Conservation (phyloP, 2,888 invertebrate species). For the Noctua pronuba region DNA sequence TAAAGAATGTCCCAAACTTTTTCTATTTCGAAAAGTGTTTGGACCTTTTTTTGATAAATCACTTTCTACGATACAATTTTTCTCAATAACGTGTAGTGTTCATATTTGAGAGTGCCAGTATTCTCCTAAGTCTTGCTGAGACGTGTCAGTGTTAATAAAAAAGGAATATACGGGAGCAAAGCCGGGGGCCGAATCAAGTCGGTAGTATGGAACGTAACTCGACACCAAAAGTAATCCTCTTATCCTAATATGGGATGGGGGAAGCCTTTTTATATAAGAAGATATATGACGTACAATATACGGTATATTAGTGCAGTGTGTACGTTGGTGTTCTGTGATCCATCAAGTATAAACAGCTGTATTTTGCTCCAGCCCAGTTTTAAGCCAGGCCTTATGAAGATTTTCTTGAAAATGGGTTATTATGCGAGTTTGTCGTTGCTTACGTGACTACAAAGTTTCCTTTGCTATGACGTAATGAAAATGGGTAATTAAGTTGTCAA, state of each 20-base stretch:
- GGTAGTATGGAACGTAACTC: constrained; percentile 66
- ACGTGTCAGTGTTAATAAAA: constrained; percentile 69
- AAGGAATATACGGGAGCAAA: constrained; percentile 55
- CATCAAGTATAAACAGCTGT: constrained; percentile 50
- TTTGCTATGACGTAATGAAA: constrained; percentile 12
- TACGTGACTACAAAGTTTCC: constrained; percentile 7
- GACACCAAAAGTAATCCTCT: constrained; percentile 82
- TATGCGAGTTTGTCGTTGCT: constrained; percentile 20
- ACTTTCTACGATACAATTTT: constrained; percentile 48
- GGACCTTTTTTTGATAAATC: constrained; percentile 59
- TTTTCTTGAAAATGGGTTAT: constrained; percentile 33
- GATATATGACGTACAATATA: constrained; percentile 56
- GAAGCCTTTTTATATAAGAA: constrained; percentile 77
- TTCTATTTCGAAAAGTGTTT: constrained; percentile 42
- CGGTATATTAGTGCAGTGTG: constrained; percentile 60
- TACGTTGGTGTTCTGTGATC: constrained; percentile 35
- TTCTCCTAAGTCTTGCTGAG: constrained; percentile 53
- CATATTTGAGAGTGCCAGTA: constrained; percentile 51
- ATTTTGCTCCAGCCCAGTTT: constrained; percentile 43
- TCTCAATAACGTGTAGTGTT: constrained; percentile 55
- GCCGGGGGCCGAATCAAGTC: constrained; percentile 58
- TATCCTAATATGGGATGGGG: constrained; percentile 81
- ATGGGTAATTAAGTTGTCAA: too few relatives aligned
- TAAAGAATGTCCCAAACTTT: constrained; percentile 52
- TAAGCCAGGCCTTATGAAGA: constrained; percentile 35